Conservation (phyloP, 2,888 invertebrate species). For the Drosophila austrosaltans region DNA sequence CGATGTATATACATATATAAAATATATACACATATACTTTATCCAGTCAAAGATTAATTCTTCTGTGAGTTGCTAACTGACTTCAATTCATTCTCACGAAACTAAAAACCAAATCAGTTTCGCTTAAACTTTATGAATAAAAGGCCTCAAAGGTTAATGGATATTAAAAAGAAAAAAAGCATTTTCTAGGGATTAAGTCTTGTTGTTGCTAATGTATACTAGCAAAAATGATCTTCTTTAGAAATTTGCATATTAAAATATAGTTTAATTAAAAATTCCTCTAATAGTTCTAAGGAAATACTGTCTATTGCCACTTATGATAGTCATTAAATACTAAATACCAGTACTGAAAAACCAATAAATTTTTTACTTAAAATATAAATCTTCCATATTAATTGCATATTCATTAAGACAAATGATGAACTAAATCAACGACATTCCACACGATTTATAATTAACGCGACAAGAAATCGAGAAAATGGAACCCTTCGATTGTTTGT, state of each 20-base stretch:
- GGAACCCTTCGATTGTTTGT: slow-evolving; percentile 31
- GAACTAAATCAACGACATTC: slow-evolving; percentile 63
- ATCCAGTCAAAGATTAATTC: too few relatives aligned
- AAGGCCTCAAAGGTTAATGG: not conserved
- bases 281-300: not conserved
- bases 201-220: too few relatives aligned
- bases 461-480: slow-evolving; percentile 14
- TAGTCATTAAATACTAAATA: not conserved
- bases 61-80: too few relatives aligned
- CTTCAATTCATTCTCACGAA: not conserved
- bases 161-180: not conserved
- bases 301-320: not conserved
- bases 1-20: too few relatives aligned
- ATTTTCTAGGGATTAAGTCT: too few relatives aligned
- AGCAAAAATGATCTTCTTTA: too few relatives aligned
- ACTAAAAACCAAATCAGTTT: not conserved
- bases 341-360: not conserved
- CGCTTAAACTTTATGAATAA: not conserved
- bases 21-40: too few relatives aligned
- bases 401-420: slow-evolving; percentile 57
- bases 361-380: slow-evolving; percentile 10
- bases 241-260: not conserved
- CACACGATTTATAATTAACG: slow-evolving; percentile 56
- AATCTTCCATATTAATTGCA: slow-evolving; percentile 39
- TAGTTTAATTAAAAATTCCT: not conserved